Evolutionary conservation across 1,140 invertebrate genomes (phyloP), one percentile per base, ranked within the genome.

Genomic region (Zelostemma sp.): DNA sequence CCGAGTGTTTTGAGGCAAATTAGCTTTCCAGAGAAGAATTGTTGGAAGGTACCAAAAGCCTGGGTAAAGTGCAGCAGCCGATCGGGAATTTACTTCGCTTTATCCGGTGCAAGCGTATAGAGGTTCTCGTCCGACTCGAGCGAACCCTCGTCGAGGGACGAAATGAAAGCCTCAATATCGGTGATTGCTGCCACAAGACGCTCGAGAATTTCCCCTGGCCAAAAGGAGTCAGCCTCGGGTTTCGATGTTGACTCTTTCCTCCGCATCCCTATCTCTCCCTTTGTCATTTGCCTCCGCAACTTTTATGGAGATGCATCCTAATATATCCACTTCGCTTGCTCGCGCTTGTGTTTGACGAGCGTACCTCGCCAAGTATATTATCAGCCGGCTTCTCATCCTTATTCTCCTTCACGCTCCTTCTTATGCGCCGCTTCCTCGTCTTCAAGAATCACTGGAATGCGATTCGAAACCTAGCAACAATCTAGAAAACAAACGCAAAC

Each of bases 241-340:
- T 62, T 69, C 67, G 71, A 75, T 85, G 83, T 86, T 85, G 81
- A 85, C 82, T 86, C 82, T 82, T 74, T 74, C 62, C 60, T 68
- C 69, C 64, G 55, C 64, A 66, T 21, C 57, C 16, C 38, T 25
- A 31, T 9, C 33, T 33, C 40, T 28, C 41, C 53, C 43, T 0
- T 2, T 17, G 6, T 1, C 33, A 16, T 58, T 61, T 59, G 61
- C 21, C 28, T 63, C 69, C 78, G 77, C 77, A 84, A 84, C 82
- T 86, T 86, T 86, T 82, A 85, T 85, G 81, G 82, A 85, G 82
- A 85, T 84, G 83, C 83, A 82, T 83, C 79, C 81, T 84, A 83
- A 85, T 85, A 85, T 84, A 85, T 82, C 81, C 82, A 78, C 72
- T 73, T 68, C 69, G 81, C 80, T 82, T 83, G 82, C 82, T 85